Evolutionary conservation across 2,113 vertebrate genomes (phyloP).

Genomic region (Charina bottae): DNA sequence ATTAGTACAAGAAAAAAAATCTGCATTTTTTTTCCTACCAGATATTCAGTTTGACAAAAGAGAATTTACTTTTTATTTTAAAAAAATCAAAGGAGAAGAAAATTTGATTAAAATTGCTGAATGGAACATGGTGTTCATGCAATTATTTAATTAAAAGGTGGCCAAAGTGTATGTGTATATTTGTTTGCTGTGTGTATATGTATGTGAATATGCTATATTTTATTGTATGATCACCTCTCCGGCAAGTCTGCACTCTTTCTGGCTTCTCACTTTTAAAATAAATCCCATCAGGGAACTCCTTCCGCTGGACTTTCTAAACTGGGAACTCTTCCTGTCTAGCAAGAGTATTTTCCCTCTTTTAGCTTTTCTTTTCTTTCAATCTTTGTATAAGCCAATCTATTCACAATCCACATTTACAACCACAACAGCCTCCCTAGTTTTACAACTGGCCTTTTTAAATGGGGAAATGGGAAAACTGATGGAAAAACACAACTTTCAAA

Average conservation of each 20-base stretch:
- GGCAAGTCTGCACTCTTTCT: not conserved
- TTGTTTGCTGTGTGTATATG: not conserved
- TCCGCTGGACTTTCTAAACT: not conserved
- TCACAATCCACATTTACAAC: not conserved
- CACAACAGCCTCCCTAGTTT: not conserved
- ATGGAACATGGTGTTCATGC: not conserved
- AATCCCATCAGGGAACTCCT: not conserved
- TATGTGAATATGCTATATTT: not conserved
- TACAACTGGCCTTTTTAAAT: not conserved
- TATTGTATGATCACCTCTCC: not conserved
- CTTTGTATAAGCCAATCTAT: not conserved
- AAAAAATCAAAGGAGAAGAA: not conserved
- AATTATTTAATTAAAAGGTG: not conserved
- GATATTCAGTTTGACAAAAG: not conserved
- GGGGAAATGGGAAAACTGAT: too few species aligned
- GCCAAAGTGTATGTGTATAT: not conserved
- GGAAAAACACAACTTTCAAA: too few species aligned
- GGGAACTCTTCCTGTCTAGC: not conserved
- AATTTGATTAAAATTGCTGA: not conserved
- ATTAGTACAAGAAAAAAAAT: not conserved
- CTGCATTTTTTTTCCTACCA: not conserved
- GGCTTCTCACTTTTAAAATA: not conserved
- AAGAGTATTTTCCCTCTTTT: not conserved
- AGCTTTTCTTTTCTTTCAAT: not conserved
- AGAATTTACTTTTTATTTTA: not conserved